Percentiles rank a stretch among this genome's conserved stretches.
Conservation (phyloP, 2,888 invertebrate species). For the Spilosoma lubricipeda region DNA sequence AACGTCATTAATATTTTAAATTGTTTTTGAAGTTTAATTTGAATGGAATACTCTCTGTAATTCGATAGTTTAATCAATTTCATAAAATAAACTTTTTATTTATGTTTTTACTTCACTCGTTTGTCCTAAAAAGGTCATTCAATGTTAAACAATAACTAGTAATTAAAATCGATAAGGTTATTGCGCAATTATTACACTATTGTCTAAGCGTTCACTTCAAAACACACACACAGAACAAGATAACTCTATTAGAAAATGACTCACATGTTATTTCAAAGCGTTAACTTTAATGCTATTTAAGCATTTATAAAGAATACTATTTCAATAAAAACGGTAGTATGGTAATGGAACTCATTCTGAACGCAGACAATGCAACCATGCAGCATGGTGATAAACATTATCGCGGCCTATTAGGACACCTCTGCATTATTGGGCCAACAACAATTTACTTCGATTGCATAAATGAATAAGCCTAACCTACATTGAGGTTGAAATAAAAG, state of each 20-base stretch:
- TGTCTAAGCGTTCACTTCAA: not conserved
- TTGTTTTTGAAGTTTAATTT: not conserved
- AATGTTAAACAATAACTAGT: not conserved
- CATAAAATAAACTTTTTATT: not conserved
- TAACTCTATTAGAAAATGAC: not conserved
- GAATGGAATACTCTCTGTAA: not conserved
- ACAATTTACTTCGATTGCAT: not conserved
- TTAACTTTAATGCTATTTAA: not conserved
- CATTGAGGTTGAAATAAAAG: constrained; percentile 25
- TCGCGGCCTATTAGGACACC: too few species aligned
- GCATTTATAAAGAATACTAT: not conserved
- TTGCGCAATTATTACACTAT: not conserved
- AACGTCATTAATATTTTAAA: not conserved
- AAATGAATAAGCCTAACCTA: constrained; percentile 18
- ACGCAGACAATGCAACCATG: too few species aligned
- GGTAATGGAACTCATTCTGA: not conserved
- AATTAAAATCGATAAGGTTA: not conserved
- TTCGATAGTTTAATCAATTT: not conserved
- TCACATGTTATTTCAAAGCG: not conserved
- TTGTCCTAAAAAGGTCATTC: not conserved
- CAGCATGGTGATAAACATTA: too few species aligned
- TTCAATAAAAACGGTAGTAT: not conserved
- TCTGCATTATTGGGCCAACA: too few species aligned
- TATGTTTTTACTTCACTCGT: not conserved
- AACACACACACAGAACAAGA: not conserved